A percentile compares a stretch with the other conserved stretches of the same genome.
These are phyloP conservation scores for Trachelus stipa DNA, from an alignment of 2,888 invertebrate species.

Conservation along the genomic window DNA sequence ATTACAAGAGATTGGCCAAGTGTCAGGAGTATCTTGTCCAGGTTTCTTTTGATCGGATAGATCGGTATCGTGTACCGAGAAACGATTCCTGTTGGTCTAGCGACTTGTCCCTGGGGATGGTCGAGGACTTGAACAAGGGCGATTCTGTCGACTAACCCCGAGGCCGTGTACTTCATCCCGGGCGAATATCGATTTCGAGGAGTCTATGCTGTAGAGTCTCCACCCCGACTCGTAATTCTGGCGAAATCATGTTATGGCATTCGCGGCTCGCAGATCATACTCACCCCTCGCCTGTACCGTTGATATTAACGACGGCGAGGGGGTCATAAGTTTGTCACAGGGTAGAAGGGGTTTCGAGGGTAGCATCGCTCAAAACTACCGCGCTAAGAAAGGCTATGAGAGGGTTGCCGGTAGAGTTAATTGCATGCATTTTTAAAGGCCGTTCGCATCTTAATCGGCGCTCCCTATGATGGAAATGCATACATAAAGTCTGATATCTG, in stretches of 20 bases:
- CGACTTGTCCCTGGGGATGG: not conserved
- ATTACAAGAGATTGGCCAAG: no score
- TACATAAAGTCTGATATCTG: conserved; percentile 41
- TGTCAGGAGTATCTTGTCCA: no score
- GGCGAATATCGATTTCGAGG: not conserved
- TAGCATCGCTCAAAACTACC: conserved; percentile 18
- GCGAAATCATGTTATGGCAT: conserved; percentile 46
- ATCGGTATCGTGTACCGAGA: conserved; percentile 2
- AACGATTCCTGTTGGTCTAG: not conserved
- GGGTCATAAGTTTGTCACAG: conserved; percentile 65
- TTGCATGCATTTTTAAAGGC: conserved; percentile 63
- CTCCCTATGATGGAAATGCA: conserved; percentile 54
- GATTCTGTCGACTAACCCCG: not conserved
- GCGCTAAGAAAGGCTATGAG: conserved; percentile 2
- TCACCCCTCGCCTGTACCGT: conserved; percentile 21
- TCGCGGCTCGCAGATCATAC: conserved; percentile 50
- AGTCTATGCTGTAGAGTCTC: not conserved
- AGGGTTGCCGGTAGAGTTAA: conserved; percentile 41
- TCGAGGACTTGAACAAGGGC: not conserved
- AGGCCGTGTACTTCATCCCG: not conserved
- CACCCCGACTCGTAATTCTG: conserved; percentile 37
- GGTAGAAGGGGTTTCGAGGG: conserved; percentile 42
- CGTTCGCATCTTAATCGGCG: conserved; percentile 57
- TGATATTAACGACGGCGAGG: conserved; percentile 62
- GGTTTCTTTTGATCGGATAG: not conserved